Conservation (phyloP, 2,888 invertebrate species). For the Amiota minor region DNA sequence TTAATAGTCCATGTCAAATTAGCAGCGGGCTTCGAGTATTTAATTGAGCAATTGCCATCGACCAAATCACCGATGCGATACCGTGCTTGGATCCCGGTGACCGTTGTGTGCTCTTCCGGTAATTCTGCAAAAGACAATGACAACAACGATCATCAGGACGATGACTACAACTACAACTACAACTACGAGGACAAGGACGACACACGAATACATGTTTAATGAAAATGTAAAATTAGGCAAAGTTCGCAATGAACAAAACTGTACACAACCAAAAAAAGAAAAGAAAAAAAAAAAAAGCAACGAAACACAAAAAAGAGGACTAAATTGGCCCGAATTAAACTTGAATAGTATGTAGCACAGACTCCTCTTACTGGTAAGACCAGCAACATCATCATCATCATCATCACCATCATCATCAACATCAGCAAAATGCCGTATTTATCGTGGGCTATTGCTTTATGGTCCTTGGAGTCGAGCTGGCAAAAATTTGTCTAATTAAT, state of each 20-base stretch:
- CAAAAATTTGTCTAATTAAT: slow-evolving; percentile 70
- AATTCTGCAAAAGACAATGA: slow-evolving; percentile 70
- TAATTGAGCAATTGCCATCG: slow-evolving; percentile 76
- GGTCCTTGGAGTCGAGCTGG: background rate
- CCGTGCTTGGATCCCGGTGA: slow-evolving; percentile 75
- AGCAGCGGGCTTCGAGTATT: slow-evolving; percentile 76
- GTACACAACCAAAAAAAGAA: slow-evolving; percentile 37
- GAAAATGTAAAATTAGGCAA: slow-evolving; percentile 59
- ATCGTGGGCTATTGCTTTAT: background rate
- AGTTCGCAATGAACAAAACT: slow-evolving; percentile 35
- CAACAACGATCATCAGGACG: slow-evolving; percentile 19
- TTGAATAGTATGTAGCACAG: background rate
- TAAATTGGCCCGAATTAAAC: background rate
- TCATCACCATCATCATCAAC: too few relatives aligned
- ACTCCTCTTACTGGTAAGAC: too few relatives aligned
- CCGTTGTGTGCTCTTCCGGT: slow-evolving; percentile 75
- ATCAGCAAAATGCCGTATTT: background rate
- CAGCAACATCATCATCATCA: too few relatives aligned
- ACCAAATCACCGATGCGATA: slow-evolving; percentile 76
- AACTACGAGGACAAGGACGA: slow-evolving; percentile 18
- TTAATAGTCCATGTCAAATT: slow-evolving; percentile 78
- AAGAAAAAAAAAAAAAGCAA: slow-evolving; percentile 19
- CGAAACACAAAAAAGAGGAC: slow-evolving; percentile 23
- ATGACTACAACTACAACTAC: slow-evolving; percentile 20
- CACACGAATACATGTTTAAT: slow-evolving; percentile 35